Base-by-base conservation (phyloP, 1,140 invertebrate genomes). In the Pogonus chalceus region DNA sequence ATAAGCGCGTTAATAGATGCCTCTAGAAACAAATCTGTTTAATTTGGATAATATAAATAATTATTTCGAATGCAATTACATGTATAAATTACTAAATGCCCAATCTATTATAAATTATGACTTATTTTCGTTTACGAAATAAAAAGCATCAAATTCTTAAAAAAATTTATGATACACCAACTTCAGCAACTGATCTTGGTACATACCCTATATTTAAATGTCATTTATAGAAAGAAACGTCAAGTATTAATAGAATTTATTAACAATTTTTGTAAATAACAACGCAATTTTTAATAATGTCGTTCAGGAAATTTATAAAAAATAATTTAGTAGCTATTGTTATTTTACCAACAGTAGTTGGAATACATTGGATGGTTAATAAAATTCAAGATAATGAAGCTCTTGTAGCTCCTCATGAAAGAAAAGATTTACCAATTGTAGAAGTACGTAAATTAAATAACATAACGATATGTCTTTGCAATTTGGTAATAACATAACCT, bases 351-450 rank as follows among this genome's bases (percentile, higher is more conserved):
- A 48, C 68, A 21, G 62, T 79, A 7, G 56, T 75, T 24, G 72
- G 66, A 2, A 60, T 66, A 35, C 77, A 79, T 64, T 77, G 72
- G 63, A 71, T 68, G 3, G 79, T 77, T 77, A 57, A 63, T 37
- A 71, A 68, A 62, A 54, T 79, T 18, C 77, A 79, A 61, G 57
- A 73, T 51, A 61, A 71, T 14, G 73, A 76, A 16, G 56, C 54
- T 22, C 66, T 78, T 12, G 76, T 79, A 3, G 56, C 65, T 20
- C 53, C 66, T 14, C 59, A 71, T 24, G 71, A 78, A 48, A 65
- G 70, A 53, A 69, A 72, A 51, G 69, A 70, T 47, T 54, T 74
- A 23, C 72, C 73, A 4, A 58, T 72, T 35, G 51, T 67, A 3
- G 58, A 55, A 56, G 72, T 74, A 65, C 63, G 62, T 65, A 51